Conservation (phyloP, 2,888 invertebrate species). For the Tenthredo scrophulariae region DNA sequence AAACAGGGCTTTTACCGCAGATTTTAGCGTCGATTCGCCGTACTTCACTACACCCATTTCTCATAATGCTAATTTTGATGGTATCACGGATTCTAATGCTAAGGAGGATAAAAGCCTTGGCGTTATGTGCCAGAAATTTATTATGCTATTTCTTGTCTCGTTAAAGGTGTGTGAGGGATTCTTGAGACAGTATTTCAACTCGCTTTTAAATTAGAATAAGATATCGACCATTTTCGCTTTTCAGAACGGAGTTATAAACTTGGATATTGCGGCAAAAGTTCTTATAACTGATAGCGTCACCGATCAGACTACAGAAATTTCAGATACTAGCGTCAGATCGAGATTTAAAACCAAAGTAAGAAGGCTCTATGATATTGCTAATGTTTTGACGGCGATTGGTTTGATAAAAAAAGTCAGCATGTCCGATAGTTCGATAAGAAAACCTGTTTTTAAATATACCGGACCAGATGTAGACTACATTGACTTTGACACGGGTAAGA, state of each 20-base stretch:
- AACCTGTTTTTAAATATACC: slow-evolving; percentile 85
- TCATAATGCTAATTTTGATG: slow-evolving; percentile 62
- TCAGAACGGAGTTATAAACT: slow-evolving; percentile 83
- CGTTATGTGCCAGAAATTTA: slow-evolving; percentile 85
- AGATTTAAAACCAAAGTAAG: slow-evolving; percentile 85
- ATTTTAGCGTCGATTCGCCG: slow-evolving; percentile 59
- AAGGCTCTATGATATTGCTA: slow-evolving; percentile 88
- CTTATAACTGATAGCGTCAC: slow-evolving; percentile 81
- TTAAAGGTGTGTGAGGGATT: slow-evolving; percentile 80
- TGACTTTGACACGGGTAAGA: slow-evolving; percentile 63
- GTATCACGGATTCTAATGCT: slow-evolving; percentile 77
- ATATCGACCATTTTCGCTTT: slow-evolving; percentile 59
- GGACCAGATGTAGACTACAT: slow-evolving; percentile 77
- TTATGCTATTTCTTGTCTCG: slow-evolving; percentile 86
- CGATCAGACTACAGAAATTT: slow-evolving; percentile 78
- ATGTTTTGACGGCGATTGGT: slow-evolving; percentile 87
- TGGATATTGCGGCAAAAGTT: slow-evolving; percentile 85
- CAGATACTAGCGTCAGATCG: slow-evolving; percentile 68
- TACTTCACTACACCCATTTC: slow-evolving; percentile 54
- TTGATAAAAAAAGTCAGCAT: slow-evolving; percentile 86
- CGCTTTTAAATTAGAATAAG: slow-evolving; percentile 38
- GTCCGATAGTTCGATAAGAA: slow-evolving; percentile 81
- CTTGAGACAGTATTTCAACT: slow-evolving; percentile 39
- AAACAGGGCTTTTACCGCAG: slow-evolving; percentile 64
- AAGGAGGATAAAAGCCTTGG: slow-evolving; percentile 85